Base-by-base conservation (phyloP, 37 sponge, comb jelly and placozoan genomes). In the Diacarnus erythraeanus region DNA sequence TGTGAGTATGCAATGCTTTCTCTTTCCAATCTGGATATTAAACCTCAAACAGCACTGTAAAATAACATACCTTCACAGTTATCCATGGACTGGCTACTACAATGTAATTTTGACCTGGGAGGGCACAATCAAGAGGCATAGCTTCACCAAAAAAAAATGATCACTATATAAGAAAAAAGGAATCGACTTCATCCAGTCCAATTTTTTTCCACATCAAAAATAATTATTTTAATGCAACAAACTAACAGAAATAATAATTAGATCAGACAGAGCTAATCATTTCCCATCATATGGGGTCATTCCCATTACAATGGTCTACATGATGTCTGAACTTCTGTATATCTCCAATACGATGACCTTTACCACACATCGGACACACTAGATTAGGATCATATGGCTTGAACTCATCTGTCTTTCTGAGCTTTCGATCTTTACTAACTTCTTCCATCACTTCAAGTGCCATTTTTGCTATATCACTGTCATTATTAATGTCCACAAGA, bases 341-440 rank as follows among this genome's bases (percentile, higher is more conserved):
- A 65, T 86, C 80, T 61, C 86, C 86, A 64, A 72, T 71, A 22
- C 80, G 38, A 42, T 59, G 79, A 47, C 12, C 37, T 31, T 42
- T 36, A 9, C 67, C 42, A 64, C 86, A 86, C 34, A 59, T 61
- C 0, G 64, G 73, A 33, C 86, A 86, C 29, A 60, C 42, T 35
- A 86, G 68, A 26, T 86, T 86, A 3, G 80, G 74, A 43, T 86
- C 86, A 2, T 57, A 72, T 17, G 86, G 86, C 2, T 58, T 59
- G 20, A 56, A 34, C 0, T 67, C 18, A 54, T 54, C 57, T 18
- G 12, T 54, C 18, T 12, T 21, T 27, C 30, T 4, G 5, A 15
- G 5, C 5, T 27, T 25, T 6, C 9, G 8, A 6, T 4, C 5
- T 25, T 27, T 6, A 4, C 4, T 27, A 5, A 6, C 29, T 61